Evolutionary conservation across 2,888 invertebrate species (phyloP), one percentile per base, ranked within the genome.

Genomic region (Fissipunctia ypsillon): DNA sequence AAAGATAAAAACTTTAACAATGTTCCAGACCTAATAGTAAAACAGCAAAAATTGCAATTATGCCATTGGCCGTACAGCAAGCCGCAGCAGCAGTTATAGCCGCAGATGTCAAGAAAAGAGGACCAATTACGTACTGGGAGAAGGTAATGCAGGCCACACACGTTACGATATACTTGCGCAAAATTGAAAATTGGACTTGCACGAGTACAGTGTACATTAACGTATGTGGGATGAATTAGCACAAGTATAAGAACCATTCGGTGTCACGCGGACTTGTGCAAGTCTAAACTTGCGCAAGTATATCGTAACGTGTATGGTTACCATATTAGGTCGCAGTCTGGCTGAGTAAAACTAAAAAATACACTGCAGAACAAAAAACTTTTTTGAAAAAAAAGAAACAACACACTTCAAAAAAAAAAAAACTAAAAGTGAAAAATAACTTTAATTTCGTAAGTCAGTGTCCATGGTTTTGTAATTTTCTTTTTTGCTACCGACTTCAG

Each of bases 11-110:
- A n/a, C 38, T 38, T 14, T 25, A 22, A 35, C 14, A 59, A 19
- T 61, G 9, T 91, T 90, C 66, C 68, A 96, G 97, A 69, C 96
- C 97, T 14, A 92, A 93, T 0, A 97, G 97, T 88, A 89, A 93
- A 73, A 96, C 96, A 80, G 97, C 97, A 0, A 96, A 95, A 81
- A 91, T 90, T 10, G 91, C 96, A 1, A 90, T 91, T 69, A 94
- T 97, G 93, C 95, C 92, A 92, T 85, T 80, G 1, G 73, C 80
- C 67, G 94, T 90, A 3, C 82, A 90, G 54, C 22, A 45, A 1
- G 92, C 93, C 14, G 93, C 94, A 7, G 88, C 90, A 81, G 74
- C 66, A 4, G 76, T 88, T 0, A 93, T 95, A 3, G 73, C 85
- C 0, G 59, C 31, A 3, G 88, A 92, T 50, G 86, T 85, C 45